Percentiles rank a stretch among this genome's conserved stretches.
phyloP scores from a whole-genome alignment of 2,888 invertebrate genomes.

The Aelia acuminata region DNA sequence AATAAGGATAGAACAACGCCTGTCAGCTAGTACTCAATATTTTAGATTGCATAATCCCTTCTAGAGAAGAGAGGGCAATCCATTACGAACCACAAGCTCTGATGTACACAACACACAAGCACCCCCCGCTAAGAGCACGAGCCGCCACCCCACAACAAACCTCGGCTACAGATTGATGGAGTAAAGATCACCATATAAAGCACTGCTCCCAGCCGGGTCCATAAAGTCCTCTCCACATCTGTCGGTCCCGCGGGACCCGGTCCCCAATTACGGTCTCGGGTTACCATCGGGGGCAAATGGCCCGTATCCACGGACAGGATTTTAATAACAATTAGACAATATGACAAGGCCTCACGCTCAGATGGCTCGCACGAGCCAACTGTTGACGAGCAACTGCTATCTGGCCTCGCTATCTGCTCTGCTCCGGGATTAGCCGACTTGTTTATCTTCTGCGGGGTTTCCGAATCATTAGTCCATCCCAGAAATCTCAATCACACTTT shows the following conservation, averaged over 20 bases:
- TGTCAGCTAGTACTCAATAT: no score
- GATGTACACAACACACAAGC: not conserved
- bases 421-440: not conserved
- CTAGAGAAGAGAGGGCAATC: not conserved
- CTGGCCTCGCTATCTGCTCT: not conserved
- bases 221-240: conserved; percentile 11
- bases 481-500: no score
- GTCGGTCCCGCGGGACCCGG: not conserved
- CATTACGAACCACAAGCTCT: conserved; percentile 1
- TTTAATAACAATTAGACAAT: conserved; percentile 53
- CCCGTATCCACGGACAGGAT: conserved; percentile 23
- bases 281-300: conserved; percentile 25
- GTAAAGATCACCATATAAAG: conserved; percentile 21
- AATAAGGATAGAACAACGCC: no score
- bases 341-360: conserved; percentile 1
- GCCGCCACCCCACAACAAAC: conserved; percentile 21
- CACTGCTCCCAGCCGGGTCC: not conserved
- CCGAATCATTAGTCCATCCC: no score
- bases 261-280: conserved; percentile 42
- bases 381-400: conserved; percentile 38
- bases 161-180: conserved; percentile 7
- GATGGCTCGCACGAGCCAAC: conserved; percentile 9
- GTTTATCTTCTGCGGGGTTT: not conserved
- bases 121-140: not conserved
- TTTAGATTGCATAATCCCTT: not conserved